A percentile compares a stretch with the other conserved stretches of the same genome.
These are phyloP conservation scores for Euproctis similis DNA, from an alignment of 2,888 invertebrate genomes.

Conservation along the genomic window DNA sequence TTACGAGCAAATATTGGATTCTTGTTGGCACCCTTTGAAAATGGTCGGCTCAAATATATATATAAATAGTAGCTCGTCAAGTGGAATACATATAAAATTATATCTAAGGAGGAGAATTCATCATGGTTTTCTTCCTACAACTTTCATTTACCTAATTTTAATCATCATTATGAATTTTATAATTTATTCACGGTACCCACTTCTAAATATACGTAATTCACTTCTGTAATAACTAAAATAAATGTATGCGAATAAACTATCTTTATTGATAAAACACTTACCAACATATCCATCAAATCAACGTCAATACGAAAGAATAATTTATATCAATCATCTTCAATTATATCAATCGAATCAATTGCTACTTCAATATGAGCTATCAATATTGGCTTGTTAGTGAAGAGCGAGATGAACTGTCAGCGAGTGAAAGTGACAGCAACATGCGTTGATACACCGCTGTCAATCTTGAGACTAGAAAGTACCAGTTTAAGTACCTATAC, in stretches of 20 bases:
- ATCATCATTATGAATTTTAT: too few relatives aligned
- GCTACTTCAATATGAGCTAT: conserved; percentile 4
- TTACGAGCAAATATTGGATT: conserved; percentile 5
- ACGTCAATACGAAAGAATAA: conserved; percentile 14
- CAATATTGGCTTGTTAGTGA: conserved; percentile 12
- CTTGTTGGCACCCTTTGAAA: conserved; percentile 5
- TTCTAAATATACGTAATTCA: too few relatives aligned
- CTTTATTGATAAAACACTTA: background rate
- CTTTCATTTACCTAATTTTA: too few relatives aligned
- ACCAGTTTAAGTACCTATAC: conserved; percentile 22
- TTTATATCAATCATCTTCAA: conserved; percentile 20
- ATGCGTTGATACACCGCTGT: conserved; percentile 19
- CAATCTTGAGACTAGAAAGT: conserved; percentile 36
- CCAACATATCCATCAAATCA: conserved; percentile 7
- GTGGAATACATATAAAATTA: conserved; percentile 7
- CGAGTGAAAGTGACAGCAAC: conserved; percentile 31
- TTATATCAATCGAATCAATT: conserved; percentile 12
- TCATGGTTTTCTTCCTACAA: too few relatives aligned
- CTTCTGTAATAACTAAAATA: too few relatives aligned
- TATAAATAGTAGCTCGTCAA: conserved; percentile 5
- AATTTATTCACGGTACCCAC: too few relatives aligned
- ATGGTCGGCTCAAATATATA: conserved; percentile 6
- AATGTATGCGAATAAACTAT: too few relatives aligned
- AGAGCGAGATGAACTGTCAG: conserved; percentile 19
- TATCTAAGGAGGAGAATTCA: too few relatives aligned